Base-by-base conservation (phyloP, 92 coral and sea anemone species). In the Parazoanthus atlanticus region DNA sequence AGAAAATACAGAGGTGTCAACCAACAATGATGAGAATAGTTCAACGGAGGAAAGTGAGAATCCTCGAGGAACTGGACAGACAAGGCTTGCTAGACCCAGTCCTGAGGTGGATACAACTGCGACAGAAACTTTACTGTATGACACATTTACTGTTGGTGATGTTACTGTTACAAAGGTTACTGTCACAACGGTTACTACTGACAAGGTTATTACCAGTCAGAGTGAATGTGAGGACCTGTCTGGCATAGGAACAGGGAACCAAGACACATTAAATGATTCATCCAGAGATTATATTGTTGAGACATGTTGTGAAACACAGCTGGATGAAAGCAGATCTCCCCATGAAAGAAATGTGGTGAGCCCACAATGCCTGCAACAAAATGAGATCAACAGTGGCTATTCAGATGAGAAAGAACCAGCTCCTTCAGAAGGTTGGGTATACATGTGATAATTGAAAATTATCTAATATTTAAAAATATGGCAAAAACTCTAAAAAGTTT, bases 91-190 rank as follows among this genome's bases (percentile, higher is more conserved):
- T 3, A 13, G 47, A 54, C 8, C 67, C 9, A 15, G 29, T 54
- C 67, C 84, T 31, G 28, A 31, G n/a, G 25, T 13, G 28, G 67
- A 54, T 31, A 19, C 46, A 74, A 74, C 79, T 8, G 49, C n/a
- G 8, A 54, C 26, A 54, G 79, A 34, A 34, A 80, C 41, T 80
- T 56, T 54, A 54, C 84, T 29, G 11, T 80, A 28, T 80, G 84
- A 54, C 69, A 61, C 69, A 61, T 61, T 61, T 80, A 30, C 32
- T 54, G 33, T 47, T 80, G 67, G 38, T 29, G 70, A 30, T 2
- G 28, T 6, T 29, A 10, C 77, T 15, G 19, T 29, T n/a, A n/a
- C 76, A 26, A 71, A 71, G 31, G 49, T 46, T 21, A 56, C 25
- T 16, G 65, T 56, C 1, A 21, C 69, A n/a, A 61, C 21, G 28